Conservation (phyloP, 2,888 invertebrate species). For the Cistogaster globosa region DNA sequence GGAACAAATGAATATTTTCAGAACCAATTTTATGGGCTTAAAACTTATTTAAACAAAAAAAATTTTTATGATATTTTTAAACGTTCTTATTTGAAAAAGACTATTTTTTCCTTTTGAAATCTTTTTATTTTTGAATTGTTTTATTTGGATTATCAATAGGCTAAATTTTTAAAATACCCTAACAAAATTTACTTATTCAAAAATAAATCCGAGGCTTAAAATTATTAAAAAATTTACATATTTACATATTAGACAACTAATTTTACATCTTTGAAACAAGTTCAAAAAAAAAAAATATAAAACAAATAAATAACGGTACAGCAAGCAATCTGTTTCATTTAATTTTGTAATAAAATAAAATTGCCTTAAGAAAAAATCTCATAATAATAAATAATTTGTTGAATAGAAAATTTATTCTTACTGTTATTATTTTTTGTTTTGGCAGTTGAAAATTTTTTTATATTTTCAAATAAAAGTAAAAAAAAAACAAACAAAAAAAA, state of each 20-base stretch:
- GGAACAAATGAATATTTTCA: no score
- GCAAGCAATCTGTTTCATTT: conserved; percentile 42
- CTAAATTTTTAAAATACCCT: no score
- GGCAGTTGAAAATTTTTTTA: background rate
- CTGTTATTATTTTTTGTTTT: conserved; percentile 51
- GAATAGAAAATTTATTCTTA: conserved; percentile 48
- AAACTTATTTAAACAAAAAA: no score
- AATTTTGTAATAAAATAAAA: conserved; percentile 55
- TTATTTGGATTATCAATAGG: no score
- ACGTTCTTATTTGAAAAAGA: no score
- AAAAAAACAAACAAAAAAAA: background rate
- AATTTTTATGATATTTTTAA: no score
- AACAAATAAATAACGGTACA: conserved; percentile 25
- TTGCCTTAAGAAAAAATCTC: conserved; percentile 21
- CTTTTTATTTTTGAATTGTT: no score
- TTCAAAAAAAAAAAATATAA: background rate
- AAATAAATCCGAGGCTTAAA: background rate
- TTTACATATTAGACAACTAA: background rate
- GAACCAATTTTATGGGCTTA: no score
- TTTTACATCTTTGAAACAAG: background rate
- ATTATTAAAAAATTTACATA: background rate
- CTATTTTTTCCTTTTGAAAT: no score
- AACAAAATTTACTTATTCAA: no score
- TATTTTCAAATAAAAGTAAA: no score
- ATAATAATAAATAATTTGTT: conserved; percentile 47